These are phyloP conservation scores for Eumaeus atala DNA, from an alignment of 1,140 invertebrate genomes.

Conservation along the genomic window DNA sequence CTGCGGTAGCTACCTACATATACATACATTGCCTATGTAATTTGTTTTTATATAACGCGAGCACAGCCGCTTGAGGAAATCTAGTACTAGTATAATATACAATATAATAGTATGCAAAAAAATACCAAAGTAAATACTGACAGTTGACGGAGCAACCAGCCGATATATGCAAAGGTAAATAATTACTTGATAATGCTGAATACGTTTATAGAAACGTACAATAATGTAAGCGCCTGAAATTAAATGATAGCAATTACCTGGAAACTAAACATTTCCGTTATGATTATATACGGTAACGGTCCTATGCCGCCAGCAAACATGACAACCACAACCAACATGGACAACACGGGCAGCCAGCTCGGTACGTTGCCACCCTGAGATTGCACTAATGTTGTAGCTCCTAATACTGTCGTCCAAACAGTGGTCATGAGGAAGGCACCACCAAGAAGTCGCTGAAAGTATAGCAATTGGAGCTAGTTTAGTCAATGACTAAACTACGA, in stretches of 20 bases:
- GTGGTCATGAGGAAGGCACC: conserved; percentile 24
- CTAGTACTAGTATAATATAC: too few species aligned
- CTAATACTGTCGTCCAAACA: conserved; percentile 28
- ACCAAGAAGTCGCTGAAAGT: conserved; percentile 36
- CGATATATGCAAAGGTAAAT: too few species aligned
- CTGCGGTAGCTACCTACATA: too few species aligned
- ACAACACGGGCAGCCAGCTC: conserved; percentile 37
- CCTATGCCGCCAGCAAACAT: conserved; percentile 36
- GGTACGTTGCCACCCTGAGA: conserved; percentile 27
- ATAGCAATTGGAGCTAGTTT: too few species aligned
- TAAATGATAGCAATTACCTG: conserved; percentile 27
- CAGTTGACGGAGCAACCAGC: too few species aligned
- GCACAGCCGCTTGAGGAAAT: too few species aligned
- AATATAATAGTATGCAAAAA: too few species aligned
- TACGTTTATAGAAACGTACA: conserved; percentile 10
- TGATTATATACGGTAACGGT: conserved; percentile 40
- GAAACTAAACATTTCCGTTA: conserved; percentile 52
- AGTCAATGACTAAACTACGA: too few species aligned
- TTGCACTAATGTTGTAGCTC: conserved; percentile 27
- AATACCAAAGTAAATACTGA: too few species aligned
- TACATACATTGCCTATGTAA: too few species aligned
- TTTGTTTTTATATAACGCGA: too few species aligned
- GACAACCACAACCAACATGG: conserved; percentile 35
- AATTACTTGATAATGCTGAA: too few species aligned
- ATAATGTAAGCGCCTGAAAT: background rate